A percentile compares a stretch with the other conserved stretches of the same genome.
Conservation (phyloP, 2,888 invertebrate genomes). For the Onchidella celtica region DNA sequence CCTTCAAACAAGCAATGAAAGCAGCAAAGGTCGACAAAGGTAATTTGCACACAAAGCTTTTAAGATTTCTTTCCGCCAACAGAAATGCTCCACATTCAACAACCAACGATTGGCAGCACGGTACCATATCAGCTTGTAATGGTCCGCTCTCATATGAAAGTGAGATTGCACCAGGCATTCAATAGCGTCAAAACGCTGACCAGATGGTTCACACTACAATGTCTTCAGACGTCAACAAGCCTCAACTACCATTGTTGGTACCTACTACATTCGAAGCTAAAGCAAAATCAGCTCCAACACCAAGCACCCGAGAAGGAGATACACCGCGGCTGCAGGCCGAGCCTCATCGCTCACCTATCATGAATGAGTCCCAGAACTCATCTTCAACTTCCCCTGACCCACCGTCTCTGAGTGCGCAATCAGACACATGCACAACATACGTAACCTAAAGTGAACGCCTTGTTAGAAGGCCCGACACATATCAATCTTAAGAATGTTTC, state of each 20-base stretch:
- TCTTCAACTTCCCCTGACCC: not conserved
- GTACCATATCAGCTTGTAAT: not conserved
- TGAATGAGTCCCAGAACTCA: not conserved
- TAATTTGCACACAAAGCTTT: not conserved
- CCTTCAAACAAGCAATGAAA: conserved; percentile 51
- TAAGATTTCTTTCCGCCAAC: not conserved
- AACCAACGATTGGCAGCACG: conserved; percentile 21
- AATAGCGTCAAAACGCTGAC: not conserved
- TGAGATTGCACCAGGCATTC: conserved; percentile 13
- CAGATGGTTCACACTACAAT: conserved; percentile 6
- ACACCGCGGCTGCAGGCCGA: conserved; percentile 17
- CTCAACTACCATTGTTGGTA: not conserved
- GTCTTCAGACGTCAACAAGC: not conserved
- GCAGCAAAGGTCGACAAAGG: too few species aligned
- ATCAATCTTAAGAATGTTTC: not conserved
- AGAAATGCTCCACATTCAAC: not conserved
- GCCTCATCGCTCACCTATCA: conserved; percentile 9
- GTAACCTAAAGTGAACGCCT: not conserved
- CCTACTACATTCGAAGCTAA: not conserved
- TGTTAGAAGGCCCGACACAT: not conserved
- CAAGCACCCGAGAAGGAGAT: not conserved
- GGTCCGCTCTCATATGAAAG: not conserved
- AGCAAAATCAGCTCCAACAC: not conserved
- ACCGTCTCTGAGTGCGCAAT: not conserved
- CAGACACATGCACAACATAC: not conserved